Percentiles rank a stretch among this genome's conserved stretches.
Evolutionary conservation across 2,113 vertebrate species (phyloP).

Genomic region (Esox niger): DNA sequence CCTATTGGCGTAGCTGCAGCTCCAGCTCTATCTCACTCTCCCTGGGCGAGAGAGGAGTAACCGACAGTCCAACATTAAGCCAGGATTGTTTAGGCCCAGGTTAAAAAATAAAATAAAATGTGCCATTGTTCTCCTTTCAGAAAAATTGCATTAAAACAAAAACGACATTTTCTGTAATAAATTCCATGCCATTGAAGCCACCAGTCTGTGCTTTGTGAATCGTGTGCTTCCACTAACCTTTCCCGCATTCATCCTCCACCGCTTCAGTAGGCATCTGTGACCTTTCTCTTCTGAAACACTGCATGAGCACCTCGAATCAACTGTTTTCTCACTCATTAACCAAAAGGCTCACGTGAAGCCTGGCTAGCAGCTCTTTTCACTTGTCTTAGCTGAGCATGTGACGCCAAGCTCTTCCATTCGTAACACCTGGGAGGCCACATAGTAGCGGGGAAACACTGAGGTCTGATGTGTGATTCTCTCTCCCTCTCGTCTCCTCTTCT

Average conservation of each 20-base stretch:
- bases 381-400: neutral
- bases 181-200: neutral
- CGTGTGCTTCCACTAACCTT: neutral
- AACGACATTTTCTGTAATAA: too few relatives aligned
- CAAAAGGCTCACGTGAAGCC: neutral
- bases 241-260: neutral
- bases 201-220: neutral
- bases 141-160: too few relatives aligned
- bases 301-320: neutral
- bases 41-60: too few relatives aligned
- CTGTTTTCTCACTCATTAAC: neutral
- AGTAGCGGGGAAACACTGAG: conserved; percentile 31
- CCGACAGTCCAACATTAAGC: too few relatives aligned
- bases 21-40: too few relatives aligned
- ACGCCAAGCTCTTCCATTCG: neutral
- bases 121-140: too few relatives aligned
- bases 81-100: too few relatives aligned
- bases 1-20: too few relatives aligned
- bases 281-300: too few relatives aligned
- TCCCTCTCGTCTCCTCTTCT: conserved; percentile 32
- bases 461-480: conserved; percentile 55
- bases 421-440: conserved; percentile 21
- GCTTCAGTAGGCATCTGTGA: too few relatives aligned
- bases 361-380: neutral
- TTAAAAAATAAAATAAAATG: too few relatives aligned